Evolutionary conservation across 2,888 invertebrate species (phyloP).

Genomic region (Pristionchus fissidentatus): DNA sequence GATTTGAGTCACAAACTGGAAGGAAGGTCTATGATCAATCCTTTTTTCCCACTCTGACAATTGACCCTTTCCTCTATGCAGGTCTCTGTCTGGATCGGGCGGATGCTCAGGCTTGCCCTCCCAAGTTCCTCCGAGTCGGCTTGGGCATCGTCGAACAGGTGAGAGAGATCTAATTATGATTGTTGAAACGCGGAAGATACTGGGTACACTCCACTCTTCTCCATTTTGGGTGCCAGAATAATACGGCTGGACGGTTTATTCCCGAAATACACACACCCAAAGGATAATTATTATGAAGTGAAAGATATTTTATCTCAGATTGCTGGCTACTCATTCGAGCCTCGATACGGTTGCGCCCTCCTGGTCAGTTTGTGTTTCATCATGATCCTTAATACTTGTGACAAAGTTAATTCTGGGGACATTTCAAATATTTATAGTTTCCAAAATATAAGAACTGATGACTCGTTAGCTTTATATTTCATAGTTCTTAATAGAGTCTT

Average conservation of each 20-base stretch:
- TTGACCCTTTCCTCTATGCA: no score
- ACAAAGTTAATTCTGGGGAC: background rate
- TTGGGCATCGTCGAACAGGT: conserved; percentile 48
- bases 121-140: conserved; percentile 46
- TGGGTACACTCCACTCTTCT: background rate
- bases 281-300: background rate
- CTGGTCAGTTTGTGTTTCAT: conserved; percentile 8
- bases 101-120: conserved; percentile 39
- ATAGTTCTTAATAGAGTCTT: no score
- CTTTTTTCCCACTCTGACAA: background rate
- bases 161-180: background rate
- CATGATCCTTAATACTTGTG: background rate
- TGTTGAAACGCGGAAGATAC: background rate
- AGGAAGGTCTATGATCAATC: background rate
- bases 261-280: no score
- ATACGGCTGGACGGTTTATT: background rate
- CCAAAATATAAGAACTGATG: background rate
- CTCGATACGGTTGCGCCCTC: background rate
- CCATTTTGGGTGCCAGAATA: background rate
- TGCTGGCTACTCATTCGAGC: conserved; percentile 36
- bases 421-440: background rate
- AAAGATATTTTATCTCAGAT: background rate
- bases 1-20: no score
- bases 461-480: no score
- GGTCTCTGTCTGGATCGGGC: conserved; percentile 42